phyloP scores from a whole-genome alignment of 2,797 vertebrate genomes.

The Hirundo rustica region DNA sequence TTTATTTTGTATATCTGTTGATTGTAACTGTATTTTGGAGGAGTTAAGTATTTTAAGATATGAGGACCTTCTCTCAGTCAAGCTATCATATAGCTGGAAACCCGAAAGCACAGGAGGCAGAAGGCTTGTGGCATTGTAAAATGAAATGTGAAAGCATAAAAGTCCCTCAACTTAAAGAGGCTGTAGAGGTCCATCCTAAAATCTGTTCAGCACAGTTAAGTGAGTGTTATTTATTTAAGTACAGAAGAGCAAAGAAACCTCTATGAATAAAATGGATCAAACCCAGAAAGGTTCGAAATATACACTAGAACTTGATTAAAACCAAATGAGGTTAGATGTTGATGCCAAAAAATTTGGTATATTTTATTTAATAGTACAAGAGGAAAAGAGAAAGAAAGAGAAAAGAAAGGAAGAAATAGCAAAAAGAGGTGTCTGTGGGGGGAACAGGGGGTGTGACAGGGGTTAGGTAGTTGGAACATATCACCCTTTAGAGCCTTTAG shows the following conservation, averaged over 20 bases:
- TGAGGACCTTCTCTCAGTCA: background rate
- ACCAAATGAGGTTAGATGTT: background rate
- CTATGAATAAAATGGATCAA: background rate
- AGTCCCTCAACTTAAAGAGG: background rate
- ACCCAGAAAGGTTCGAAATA: background rate
- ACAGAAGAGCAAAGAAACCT: background rate
- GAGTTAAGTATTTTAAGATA: background rate
- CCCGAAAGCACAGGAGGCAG: background rate
- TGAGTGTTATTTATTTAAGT: background rate
- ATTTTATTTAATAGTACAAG: background rate
- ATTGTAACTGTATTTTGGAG: background rate
- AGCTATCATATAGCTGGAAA: background rate
- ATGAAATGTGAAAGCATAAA: background rate
- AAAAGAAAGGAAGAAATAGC: background rate
- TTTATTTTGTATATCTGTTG: background rate
- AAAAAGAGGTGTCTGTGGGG: too few species aligned
- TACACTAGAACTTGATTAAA: background rate
- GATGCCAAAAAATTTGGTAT: accelerated
- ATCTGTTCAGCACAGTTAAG: background rate
- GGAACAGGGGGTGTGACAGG: too few species aligned
- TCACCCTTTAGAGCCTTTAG: background rate
- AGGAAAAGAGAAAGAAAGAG: background rate
- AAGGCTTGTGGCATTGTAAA: background rate
- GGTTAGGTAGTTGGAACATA: background rate
- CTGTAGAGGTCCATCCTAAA: background rate